Conservation (phyloP, 2,797 vertebrate species). For the Chelon auratus region DNA sequence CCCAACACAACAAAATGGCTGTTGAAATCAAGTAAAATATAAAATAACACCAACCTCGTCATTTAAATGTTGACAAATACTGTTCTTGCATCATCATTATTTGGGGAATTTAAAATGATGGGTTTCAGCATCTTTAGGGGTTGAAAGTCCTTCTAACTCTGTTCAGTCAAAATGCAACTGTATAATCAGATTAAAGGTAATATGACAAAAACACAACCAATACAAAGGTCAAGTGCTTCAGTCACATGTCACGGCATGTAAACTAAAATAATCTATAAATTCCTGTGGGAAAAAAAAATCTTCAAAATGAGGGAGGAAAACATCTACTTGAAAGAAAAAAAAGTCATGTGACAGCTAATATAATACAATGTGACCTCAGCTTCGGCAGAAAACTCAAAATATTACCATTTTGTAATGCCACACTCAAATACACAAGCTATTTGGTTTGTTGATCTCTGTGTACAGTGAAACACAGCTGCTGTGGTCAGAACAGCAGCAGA, state of each 20-base stretch:
- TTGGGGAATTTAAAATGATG: not conserved
- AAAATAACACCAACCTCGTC: not conserved
- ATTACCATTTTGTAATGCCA: not conserved
- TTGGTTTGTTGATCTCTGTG: conserved; percentile 15
- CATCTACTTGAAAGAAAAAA: not conserved
- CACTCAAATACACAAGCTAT: not conserved
- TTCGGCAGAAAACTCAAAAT: not conserved
- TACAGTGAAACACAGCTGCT: conserved; percentile 26
- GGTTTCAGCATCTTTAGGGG: not conserved
- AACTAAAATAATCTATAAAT: conserved; percentile 20
- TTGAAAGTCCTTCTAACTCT: no score
- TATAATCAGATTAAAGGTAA: not conserved
- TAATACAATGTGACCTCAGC: conserved; percentile 20
- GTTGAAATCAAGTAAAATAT: not conserved
- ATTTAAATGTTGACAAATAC: not conserved
- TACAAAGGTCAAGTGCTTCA: not conserved
- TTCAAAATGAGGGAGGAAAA: conserved; percentile 1
- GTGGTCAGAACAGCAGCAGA: conserved; percentile 7
- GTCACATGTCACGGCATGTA: not conserved
- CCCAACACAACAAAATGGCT: no score
- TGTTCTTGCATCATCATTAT: not conserved
- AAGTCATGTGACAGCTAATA: not conserved
- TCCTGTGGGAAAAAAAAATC: conserved; percentile 7
- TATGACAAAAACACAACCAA: not conserved
- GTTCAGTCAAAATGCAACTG: not conserved